Conservation (phyloP, 64 coral and sea anemone genomes). For the Actinia tenebrosa region DNA sequence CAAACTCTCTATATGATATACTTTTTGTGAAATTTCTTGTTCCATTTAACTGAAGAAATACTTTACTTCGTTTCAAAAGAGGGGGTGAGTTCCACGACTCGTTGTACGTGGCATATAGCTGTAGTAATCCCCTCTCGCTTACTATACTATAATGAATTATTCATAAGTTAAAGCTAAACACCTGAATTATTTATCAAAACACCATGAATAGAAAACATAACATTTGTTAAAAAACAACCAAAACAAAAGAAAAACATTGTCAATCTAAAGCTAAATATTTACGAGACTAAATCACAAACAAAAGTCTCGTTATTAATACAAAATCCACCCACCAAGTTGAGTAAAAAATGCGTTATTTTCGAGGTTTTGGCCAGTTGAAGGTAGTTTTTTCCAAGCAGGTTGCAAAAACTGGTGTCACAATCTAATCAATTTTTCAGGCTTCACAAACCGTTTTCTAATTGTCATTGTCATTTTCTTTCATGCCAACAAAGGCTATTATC, state of each 20-base stretch:
- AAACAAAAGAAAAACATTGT: neutral
- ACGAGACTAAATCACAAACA: neutral
- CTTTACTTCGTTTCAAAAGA: neutral
- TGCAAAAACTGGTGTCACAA: constrained; percentile 21
- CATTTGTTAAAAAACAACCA: neutral
- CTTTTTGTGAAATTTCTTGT: neutral
- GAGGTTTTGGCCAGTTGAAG: neutral
- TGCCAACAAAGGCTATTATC: neutral
- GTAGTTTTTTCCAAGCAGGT: neutral
- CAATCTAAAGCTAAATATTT: neutral
- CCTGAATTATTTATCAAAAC: neutral
- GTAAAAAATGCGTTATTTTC: neutral
- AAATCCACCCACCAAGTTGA: neutral
- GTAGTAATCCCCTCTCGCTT: neutral
- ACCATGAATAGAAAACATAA: constrained; percentile 2
- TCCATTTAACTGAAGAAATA: too few species aligned
- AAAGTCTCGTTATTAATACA: neutral
- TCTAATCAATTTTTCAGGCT: constrained; percentile 32
- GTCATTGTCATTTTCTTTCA: constrained; percentile 4
- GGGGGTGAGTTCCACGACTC: neutral
- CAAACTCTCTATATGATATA: neutral
- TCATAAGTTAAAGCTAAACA: neutral
- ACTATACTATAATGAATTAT: neutral
- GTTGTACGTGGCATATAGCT: neutral
- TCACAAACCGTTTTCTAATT: constrained; percentile 26